Conservation (phyloP, 2,888 invertebrate genomes). For the Erannis defoliaria region DNA sequence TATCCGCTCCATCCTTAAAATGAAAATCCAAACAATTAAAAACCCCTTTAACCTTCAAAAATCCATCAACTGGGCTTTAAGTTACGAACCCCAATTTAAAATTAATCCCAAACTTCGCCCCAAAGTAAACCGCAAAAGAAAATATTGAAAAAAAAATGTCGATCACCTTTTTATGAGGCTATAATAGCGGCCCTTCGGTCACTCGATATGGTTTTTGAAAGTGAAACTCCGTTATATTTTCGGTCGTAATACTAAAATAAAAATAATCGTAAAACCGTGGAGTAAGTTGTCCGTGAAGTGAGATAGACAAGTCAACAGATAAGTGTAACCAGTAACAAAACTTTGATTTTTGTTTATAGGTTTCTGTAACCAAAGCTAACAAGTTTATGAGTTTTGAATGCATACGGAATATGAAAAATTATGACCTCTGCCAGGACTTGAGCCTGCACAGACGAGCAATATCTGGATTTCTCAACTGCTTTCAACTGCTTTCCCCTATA, state of each 20-base stretch:
- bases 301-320: slow-evolving; percentile 21
- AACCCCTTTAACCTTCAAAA: slow-evolving; percentile 15
- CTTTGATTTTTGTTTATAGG: slow-evolving; percentile 1
- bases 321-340: slow-evolving; percentile 12
- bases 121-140: slow-evolving; percentile 46
- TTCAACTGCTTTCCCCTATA: too few species aligned
- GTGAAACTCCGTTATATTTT: slow-evolving; percentile 65
- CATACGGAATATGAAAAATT: too few species aligned
- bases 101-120: slow-evolving; percentile 33
- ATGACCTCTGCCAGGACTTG: too few species aligned
- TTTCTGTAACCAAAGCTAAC: neutral
- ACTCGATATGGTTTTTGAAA: slow-evolving; percentile 64
- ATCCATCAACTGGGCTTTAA: slow-evolving; percentile 19
- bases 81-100: slow-evolving; percentile 25
- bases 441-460: too few species aligned
- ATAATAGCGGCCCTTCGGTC: slow-evolving; percentile 72
- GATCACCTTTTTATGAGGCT: slow-evolving; percentile 73
- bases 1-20: neutral
- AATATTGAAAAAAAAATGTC: slow-evolving; percentile 60
- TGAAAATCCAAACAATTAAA: slow-evolving; percentile 16
- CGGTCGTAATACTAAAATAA: slow-evolving; percentile 77
- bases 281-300: slow-evolving; percentile 38
- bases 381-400: neutral
- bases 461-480: too few species aligned
- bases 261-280: slow-evolving; percentile 65